A percentile compares a stretch with the other conserved stretches of the same genome.
Conservation (phyloP, 2,797 vertebrate species). For the Tragelaphus oryx region DNA sequence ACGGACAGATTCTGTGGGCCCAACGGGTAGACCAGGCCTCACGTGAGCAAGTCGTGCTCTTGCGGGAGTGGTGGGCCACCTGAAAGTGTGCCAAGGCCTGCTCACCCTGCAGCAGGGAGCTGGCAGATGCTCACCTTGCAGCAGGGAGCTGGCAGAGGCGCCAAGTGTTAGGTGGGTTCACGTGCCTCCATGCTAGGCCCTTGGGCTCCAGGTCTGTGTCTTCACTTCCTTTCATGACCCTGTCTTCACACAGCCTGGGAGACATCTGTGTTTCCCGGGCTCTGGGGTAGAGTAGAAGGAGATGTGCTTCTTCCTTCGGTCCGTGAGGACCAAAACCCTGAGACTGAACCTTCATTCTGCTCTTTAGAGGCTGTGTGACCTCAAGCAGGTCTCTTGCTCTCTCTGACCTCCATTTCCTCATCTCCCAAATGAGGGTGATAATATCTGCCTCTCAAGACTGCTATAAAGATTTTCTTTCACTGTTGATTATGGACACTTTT, state of each 20-base stretch:
- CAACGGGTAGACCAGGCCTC: neutral
- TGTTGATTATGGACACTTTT: neutral
- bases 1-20: neutral
- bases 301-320: neutral
- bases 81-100: neutral
- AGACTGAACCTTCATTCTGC: neutral
- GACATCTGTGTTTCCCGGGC: neutral
- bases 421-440: neutral
- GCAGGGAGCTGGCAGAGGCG: neutral
- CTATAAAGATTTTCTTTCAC: neutral
- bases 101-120: too few species aligned
- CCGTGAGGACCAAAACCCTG: neutral
- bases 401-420: neutral
- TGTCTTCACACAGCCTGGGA: neutral
- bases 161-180: neutral
- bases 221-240: neutral
- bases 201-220: neutral
- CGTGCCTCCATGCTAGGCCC: neutral
- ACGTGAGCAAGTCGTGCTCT: accelerated
- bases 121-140: accelerated
- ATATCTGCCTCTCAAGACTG: neutral
- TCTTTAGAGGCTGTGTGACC: neutral
- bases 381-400: neutral
- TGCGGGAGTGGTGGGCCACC: accelerated
- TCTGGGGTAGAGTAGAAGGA: neutral